Conservation (phyloP, 2,888 invertebrate genomes). For the Pocota personata region DNA sequence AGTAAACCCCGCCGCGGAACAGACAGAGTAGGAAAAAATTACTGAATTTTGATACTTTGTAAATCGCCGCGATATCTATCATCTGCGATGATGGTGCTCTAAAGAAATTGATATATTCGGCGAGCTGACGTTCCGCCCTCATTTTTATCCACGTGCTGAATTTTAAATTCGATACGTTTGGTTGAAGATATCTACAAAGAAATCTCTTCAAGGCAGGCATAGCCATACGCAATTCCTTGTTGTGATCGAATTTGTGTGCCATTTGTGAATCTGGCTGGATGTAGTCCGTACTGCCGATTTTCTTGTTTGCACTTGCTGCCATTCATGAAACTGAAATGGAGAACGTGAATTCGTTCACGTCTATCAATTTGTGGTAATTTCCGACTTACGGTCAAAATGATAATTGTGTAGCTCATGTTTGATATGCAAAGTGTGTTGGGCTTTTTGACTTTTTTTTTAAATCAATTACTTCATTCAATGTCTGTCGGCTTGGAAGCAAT, state of each 20-base stretch:
- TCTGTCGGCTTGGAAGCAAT: constrained; percentile 5
- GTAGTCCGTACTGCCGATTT: background rate
- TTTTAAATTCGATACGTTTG: constrained; percentile 53
- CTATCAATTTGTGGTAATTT: constrained; percentile 35
- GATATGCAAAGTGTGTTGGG: constrained; percentile 35
- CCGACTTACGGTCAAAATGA: constrained; percentile 5
- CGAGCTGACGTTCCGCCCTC: constrained; percentile 20
- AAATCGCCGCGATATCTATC: constrained; percentile 36
- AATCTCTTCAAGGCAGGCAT: background rate
- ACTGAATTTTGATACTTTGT: constrained; percentile 67
- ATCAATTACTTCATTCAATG: constrained; percentile 32
- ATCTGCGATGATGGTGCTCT: constrained; percentile 34
- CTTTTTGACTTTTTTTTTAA: background rate
- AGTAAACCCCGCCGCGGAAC: background rate
- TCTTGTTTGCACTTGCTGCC: constrained; percentile 10
- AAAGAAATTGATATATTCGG: constrained; percentile 51
- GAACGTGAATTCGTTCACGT: constrained; percentile 40
- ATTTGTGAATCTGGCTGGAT: constrained; percentile 21
- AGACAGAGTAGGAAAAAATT: constrained; percentile 5
- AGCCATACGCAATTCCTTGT: constrained; percentile 5
- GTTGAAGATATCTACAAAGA: background rate
- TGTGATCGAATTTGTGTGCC: constrained; percentile 44
- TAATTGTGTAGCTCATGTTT: background rate
- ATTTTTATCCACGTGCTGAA: constrained; percentile 69
- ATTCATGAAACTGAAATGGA: constrained; percentile 33